Evolutionary conservation across 2,888 invertebrate genomes (phyloP), one percentile per base, ranked within the genome.

Genomic region (Drosophila affinis): DNA sequence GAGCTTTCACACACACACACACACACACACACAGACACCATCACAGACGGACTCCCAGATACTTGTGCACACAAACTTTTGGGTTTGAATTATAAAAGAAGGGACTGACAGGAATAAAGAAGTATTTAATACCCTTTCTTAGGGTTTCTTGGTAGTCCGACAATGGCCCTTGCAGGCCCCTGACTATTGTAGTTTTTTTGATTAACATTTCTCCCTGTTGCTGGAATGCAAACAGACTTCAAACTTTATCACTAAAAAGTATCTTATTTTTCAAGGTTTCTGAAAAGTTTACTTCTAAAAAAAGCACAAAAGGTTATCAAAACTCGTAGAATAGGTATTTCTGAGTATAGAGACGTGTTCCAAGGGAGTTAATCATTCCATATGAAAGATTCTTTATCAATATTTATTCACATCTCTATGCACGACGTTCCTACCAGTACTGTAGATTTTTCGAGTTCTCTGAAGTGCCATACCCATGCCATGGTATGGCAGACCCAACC

Each of bases 1-100:
- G 59, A 75, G 72, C 71, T 73, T 48, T 59, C 46, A 21, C 47
- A 55, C 54, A 58, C 56, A 55, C 46, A 52, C 57, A 60, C 52
- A 51, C n/a, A n/a, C n/a, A n/a, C 64, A 68, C 65, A 51, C 72
- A 58, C 72, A 56, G 52, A 73, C 72, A 79, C 0, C 34, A 39
- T 39, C 55, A 49, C 32, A 56, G 53, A 68, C 52, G 47, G 60
- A 68, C 59, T 46, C 68, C 46, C 61, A 64, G 60, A 72, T 75
- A 85, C 87, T 81, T 77, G 79, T 77, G 71, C 82, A 72, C 65
- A 74, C 57, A 79, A 74, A 29, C 24, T 51, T 59, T 76, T 73
- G 79, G 62, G 74, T 79, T 79, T 85, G 77, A 72, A 81, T 67
- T 76, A 63, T 69, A 55, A 61, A 75, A 71, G 67, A 69, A 47